Conservation (phyloP, 35 echinoderm and acorn worm genomes). For the Holothuria glaberrima region DNA sequence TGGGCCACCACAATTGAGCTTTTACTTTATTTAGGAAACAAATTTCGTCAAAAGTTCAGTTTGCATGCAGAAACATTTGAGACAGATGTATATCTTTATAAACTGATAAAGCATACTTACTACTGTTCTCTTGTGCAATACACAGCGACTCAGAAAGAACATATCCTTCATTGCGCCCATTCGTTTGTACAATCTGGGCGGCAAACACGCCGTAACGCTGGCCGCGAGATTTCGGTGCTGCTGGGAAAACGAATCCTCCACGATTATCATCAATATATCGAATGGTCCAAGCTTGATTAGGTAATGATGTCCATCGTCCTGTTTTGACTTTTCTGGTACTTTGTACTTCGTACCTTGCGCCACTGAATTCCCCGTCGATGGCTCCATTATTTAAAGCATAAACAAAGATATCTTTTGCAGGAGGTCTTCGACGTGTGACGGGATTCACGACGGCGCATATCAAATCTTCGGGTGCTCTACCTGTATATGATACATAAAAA, state of each 20-base stretch:
- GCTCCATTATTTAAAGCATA: neutral
- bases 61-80: neutral
- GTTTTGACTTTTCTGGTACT: neutral
- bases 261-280: neutral
- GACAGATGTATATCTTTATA: neutral
- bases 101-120: neutral
- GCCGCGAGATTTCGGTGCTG: neutral
- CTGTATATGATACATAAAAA: neutral
- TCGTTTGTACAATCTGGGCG: neutral
- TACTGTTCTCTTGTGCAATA: neutral
- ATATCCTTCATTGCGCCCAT: neutral
- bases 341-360: neutral
- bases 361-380: neutral
- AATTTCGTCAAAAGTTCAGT: neutral
- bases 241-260: neutral
- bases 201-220: conserved; percentile 29
- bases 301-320: neutral
- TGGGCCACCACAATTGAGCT: neutral
- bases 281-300: neutral
- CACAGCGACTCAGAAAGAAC: neutral
- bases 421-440: neutral
- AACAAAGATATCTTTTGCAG: neutral
- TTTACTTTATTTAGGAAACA: neutral
- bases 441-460: conserved; percentile 36
- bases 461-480: neutral